Evolutionary conservation across 2,797 vertebrate genomes (phyloP).

Genomic region (Pantherophis alleghaniensis): DNA sequence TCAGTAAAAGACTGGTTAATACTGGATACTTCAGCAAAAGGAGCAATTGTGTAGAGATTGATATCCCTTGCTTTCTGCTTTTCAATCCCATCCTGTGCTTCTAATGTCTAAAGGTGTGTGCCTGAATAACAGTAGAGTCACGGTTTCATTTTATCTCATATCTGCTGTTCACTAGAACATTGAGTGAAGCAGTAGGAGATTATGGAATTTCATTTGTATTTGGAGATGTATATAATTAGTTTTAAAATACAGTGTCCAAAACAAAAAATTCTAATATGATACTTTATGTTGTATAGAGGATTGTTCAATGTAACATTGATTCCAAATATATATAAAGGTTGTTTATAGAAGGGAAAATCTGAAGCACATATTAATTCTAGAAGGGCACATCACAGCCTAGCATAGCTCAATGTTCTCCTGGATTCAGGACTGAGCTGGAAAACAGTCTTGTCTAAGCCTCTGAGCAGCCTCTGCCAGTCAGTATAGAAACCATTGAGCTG

Average conservation of each 20-base stretch:
- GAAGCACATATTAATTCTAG: neutral
- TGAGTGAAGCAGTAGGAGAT: neutral
- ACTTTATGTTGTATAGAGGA: neutral
- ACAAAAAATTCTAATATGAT: neutral
- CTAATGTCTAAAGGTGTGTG: neutral
- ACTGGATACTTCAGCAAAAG: neutral
- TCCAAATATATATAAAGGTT: neutral
- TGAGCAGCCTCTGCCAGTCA: neutral
- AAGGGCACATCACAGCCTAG: neutral
- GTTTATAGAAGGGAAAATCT: neutral
- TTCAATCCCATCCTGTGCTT: neutral
- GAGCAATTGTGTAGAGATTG: neutral
- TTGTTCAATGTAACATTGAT: neutral
- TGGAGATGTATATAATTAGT: neutral
- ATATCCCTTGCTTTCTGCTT: neutral
- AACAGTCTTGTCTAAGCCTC: neutral
- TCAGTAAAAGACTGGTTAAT: neutral
- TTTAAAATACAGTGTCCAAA: conserved; percentile 9
- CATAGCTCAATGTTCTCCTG: neutral
- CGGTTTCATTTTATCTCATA: neutral
- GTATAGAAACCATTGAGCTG: neutral
- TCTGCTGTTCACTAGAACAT: neutral
- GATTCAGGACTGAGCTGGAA: neutral
- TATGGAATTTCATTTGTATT: neutral
- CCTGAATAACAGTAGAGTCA: neutral